A percentile compares a stretch with the other conserved stretches of the same genome.
These are phyloP conservation scores for Petroica traversi DNA, from an alignment of 2,113 vertebrate genomes.

Conservation along the genomic window DNA sequence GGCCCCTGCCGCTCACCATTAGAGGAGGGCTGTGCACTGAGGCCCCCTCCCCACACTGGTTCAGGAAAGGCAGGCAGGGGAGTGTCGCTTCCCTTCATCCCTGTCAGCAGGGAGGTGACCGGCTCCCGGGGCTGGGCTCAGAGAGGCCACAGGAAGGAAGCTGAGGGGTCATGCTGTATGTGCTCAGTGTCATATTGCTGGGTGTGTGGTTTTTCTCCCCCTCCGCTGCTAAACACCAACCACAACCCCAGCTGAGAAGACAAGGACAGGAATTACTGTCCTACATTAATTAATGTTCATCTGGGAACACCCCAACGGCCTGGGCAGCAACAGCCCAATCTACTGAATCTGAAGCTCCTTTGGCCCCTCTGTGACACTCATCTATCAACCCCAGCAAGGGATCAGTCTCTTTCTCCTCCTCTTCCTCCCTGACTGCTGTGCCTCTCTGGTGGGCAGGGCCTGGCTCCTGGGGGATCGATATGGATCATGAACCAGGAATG, in stretches of 20 bases:
- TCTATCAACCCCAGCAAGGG: not conserved
- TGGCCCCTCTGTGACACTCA: fast-evolving
- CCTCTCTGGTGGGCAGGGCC: not conserved
- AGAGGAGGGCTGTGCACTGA: not conserved
- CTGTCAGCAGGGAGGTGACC: not conserved
- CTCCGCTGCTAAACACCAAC: not conserved
- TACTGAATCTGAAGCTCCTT: not conserved
- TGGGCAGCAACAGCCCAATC: not conserved
- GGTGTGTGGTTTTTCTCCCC: not conserved
- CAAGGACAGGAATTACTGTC: not conserved
- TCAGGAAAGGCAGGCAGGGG: constrained; percentile 36
- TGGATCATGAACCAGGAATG: not conserved
- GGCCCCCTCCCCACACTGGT: not conserved
- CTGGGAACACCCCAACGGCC: not conserved
- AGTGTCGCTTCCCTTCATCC: constrained; percentile 4
- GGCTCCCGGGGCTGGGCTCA: fast-evolving
- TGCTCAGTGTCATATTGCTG: not conserved
- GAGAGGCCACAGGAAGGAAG: constrained; percentile 29
- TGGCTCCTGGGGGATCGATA: not conserved
- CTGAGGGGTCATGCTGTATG: not conserved
- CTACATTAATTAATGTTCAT: too few species aligned
- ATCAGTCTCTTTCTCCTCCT: not conserved
- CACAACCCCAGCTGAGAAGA: not conserved
- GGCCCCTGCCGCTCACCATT: fast-evolving
- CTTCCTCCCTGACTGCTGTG: not conserved